These are phyloP conservation scores for Drosophila yakuba DNA, from an alignment of 1,140 invertebrate genomes.

Conservation along the genomic window DNA sequence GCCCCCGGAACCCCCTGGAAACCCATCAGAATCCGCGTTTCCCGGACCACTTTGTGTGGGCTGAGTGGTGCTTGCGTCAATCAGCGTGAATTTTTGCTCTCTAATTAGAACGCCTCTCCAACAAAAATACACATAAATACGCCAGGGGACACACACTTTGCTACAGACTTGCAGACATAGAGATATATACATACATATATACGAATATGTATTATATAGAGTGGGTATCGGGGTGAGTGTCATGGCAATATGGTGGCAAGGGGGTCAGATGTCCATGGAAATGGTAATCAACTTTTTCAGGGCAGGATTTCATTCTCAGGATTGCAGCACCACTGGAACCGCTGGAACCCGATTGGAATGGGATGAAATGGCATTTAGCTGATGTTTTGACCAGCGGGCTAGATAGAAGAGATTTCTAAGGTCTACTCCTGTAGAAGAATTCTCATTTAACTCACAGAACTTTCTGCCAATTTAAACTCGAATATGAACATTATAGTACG, in stretches of 20 bases:
- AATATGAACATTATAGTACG: too few species aligned
- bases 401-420: too few species aligned
- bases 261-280: slow-evolving; percentile 34
- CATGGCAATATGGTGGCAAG: slow-evolving; percentile 36
- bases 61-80: slow-evolving; percentile 58
- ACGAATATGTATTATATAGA: slow-evolving; percentile 8
- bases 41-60: slow-evolving; percentile 33
- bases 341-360: slow-evolving; percentile 14
- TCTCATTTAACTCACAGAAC: neutral
- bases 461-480: too few species aligned
- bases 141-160: slow-evolving; percentile 19
- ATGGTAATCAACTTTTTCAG: slow-evolving; percentile 27
- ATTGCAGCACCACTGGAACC: neutral
- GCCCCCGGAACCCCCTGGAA: slow-evolving; percentile 6
- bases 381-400: neutral
- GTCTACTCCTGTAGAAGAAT: neutral
- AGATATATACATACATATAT: slow-evolving; percentile 9
- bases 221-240: slow-evolving; percentile 5
- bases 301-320: neutral
- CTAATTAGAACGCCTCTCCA: slow-evolving; percentile 80
- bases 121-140: slow-evolving; percentile 37
- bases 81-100: slow-evolving; percentile 77
- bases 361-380: slow-evolving; percentile 13
- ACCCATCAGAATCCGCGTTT: too few species aligned
- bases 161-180: neutral